A percentile compares a stretch with the other conserved stretches of the same genome.
Evolutionary conservation across 2,113 vertebrate genomes (phyloP).

Genomic region (Pithys albifrons): DNA sequence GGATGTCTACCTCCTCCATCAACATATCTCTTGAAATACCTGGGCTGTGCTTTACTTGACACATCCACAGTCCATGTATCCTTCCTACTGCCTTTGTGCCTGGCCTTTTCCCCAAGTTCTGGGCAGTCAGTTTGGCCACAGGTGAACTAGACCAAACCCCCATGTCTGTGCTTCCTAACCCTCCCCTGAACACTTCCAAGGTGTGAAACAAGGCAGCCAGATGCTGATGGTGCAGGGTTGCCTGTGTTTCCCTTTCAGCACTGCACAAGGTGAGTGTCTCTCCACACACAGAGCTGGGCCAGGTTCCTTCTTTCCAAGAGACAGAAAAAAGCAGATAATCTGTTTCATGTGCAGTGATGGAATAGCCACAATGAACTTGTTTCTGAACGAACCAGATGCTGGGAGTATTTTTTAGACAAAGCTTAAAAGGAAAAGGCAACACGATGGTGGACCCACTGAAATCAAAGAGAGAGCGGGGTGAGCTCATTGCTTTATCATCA

Average conservation of each 20-base stretch:
- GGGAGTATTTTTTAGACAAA: not conserved
- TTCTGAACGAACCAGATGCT: conserved; percentile 14
- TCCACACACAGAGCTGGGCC: not conserved
- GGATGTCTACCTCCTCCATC: not conserved
- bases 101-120: not conserved
- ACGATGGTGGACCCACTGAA: not conserved
- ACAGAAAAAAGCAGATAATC: not conserved
- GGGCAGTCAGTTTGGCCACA: not conserved
- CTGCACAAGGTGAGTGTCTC: not conserved
- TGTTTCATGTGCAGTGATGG: not conserved
- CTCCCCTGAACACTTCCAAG: not conserved
- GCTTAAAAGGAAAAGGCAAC: conserved; percentile 3
- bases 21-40: not conserved
- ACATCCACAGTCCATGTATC: accelerated
- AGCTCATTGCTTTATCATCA: conserved; percentile 1
- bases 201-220: not conserved
- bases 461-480: conserved; percentile 12
- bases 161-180: not conserved
- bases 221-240: not conserved
- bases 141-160: not conserved
- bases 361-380: not conserved
- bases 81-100: not conserved
- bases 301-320: not conserved
- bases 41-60: not conserved
- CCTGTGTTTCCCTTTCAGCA: accelerated